Evolutionary conservation across 2,888 invertebrate species (phyloP).

Genomic region (Nemapogon koenigi): DNA sequence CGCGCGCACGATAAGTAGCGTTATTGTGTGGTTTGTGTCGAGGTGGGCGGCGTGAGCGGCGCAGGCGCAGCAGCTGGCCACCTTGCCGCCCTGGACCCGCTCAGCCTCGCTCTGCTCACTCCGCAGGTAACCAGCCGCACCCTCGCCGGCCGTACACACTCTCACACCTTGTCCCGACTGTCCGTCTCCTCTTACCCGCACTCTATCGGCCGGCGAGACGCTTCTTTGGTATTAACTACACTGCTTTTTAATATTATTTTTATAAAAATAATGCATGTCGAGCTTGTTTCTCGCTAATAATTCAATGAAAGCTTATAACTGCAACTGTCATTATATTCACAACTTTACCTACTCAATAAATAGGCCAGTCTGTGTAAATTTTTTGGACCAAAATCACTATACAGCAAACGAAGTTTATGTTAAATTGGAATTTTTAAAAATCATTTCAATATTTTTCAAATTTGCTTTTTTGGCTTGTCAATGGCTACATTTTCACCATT

Average conservation of each 20-base stretch:
- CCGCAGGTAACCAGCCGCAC: slow-evolving; percentile 56
- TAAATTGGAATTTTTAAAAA: too few relatives aligned
- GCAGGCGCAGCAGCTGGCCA: slow-evolving; percentile 61
- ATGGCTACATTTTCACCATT: too few relatives aligned
- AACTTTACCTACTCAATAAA: too few relatives aligned
- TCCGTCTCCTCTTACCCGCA: background rate
- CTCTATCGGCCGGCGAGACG: background rate
- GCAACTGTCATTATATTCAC: too few relatives aligned
- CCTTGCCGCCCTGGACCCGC: slow-evolving; percentile 64
- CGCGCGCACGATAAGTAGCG: slow-evolving; percentile 47
- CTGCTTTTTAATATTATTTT: slow-evolving; percentile 44
- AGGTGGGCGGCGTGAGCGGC: slow-evolving; percentile 65
- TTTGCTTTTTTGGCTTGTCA: too few relatives aligned
- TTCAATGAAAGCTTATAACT: too few relatives aligned
- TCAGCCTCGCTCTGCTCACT: slow-evolving; percentile 61
- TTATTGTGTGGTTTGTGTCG: slow-evolving; percentile 65
- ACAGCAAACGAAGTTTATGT: too few relatives aligned
- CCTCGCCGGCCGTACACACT: slow-evolving; percentile 18
- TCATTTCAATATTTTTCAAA: too few relatives aligned
- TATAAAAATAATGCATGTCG: slow-evolving; percentile 37
- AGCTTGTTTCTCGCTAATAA: too few relatives aligned
- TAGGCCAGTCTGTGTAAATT: too few relatives aligned
- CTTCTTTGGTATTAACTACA: slow-evolving; percentile 18
- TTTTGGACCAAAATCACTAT: too few relatives aligned
- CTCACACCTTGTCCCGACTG: background rate